phyloP scores from a whole-genome alignment of 2,113 vertebrate genomes.

The Ramphastos sulfuratus region DNA sequence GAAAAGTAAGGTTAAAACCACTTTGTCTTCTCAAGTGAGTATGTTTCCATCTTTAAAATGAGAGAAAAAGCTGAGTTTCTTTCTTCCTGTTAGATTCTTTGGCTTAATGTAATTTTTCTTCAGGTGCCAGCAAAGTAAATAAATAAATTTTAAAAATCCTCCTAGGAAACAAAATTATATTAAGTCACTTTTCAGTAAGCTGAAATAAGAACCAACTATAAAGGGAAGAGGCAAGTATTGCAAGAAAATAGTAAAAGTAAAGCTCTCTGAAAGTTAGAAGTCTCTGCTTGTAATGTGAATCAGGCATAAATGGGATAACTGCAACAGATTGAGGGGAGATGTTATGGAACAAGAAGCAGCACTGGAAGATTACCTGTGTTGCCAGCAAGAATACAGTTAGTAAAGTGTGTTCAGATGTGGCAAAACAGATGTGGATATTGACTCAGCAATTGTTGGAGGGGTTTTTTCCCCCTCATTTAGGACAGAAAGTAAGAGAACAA shows the following conservation, averaged over 20 bases:
- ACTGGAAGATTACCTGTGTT: background rate
- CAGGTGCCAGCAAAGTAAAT: background rate
- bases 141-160: background rate
- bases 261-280: background rate
- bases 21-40: background rate
- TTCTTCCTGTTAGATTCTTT: background rate
- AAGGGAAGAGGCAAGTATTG: background rate
- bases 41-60: background rate
- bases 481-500: background rate
- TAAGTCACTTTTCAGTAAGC: background rate
- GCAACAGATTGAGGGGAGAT: background rate
- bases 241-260: background rate
- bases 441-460: background rate
- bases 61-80: background rate
- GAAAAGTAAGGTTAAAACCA: background rate
- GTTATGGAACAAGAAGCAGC: background rate
- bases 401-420: background rate
- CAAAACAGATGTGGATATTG: background rate
- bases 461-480: background rate
- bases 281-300: background rate
- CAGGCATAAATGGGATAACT: background rate
- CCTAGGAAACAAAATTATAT: background rate
- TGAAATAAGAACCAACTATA: slow-evolving; percentile 7
- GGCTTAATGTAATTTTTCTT: background rate
- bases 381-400: background rate